phyloP scores from a whole-genome alignment of 2,113 vertebrate species.

The Aspiorhynchus laticeps region DNA sequence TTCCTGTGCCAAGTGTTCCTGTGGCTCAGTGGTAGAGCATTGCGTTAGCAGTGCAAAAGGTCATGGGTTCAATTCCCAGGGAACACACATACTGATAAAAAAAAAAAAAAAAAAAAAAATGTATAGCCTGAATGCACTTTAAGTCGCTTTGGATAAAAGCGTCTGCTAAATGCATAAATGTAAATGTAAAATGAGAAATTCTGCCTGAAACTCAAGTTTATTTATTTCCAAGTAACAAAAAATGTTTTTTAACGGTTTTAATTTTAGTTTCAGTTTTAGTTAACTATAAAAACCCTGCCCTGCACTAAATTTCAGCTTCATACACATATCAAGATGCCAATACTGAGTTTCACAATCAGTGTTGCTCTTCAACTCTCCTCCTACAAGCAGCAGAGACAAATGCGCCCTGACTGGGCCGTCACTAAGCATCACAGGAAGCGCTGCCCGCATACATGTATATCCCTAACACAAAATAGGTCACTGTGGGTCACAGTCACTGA shows the following conservation, averaged over 20 bases:
- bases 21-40: too few relatives aligned
- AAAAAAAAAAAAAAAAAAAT: too few relatives aligned
- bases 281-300: neutral
- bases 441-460: neutral
- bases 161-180: too few relatives aligned
- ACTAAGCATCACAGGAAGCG: constrained; percentile 25
- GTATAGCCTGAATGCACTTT: too few relatives aligned
- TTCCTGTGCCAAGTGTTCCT: too few relatives aligned
- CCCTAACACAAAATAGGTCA: constrained; percentile 28
- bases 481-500: neutral
- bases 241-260: neutral
- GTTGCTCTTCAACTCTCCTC: neutral
- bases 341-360: neutral
- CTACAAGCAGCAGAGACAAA: neutral
- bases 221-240: neutral
- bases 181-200: too few relatives aligned
- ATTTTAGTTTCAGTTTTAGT: neutral
- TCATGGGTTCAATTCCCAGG: too few relatives aligned
- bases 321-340: neutral
- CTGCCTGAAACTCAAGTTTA: neutral
- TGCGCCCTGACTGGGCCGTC: constrained; percentile 11
- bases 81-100: too few relatives aligned
- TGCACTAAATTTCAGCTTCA: neutral
- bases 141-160: too few relatives aligned
- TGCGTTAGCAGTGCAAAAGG: too few relatives aligned